Evolutionary conservation across 2,888 invertebrate genomes (phyloP).

Genomic region (Sthenelais limicola): DNA sequence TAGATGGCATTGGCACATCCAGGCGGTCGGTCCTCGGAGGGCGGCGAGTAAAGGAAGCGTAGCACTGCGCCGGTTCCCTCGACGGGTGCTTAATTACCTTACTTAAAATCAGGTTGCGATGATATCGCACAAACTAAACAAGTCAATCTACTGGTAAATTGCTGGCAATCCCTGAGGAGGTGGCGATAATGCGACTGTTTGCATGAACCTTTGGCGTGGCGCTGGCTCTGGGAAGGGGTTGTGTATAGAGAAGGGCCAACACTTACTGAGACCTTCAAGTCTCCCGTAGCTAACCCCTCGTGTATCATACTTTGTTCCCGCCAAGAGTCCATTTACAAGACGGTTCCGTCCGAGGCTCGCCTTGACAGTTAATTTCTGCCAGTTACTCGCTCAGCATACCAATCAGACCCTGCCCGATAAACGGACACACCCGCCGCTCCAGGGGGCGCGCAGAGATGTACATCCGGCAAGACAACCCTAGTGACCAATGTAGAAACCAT

Average conservation of each 20-base stretch:
- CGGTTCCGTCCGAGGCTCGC: not conserved
- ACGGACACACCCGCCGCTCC: too few relatives aligned
- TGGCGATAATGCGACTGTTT: slow-evolving; percentile 26
- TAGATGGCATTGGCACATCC: not conserved
- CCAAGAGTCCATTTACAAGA: slow-evolving; percentile 34
- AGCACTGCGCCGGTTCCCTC: slow-evolving; percentile 35
- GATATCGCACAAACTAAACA: slow-evolving; percentile 41
- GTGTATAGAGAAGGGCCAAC: not conserved
- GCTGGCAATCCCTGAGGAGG: slow-evolving; percentile 25
- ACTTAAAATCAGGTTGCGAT: slow-evolving; percentile 44
- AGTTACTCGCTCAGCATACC: too few relatives aligned
- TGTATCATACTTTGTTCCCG: slow-evolving; percentile 34
- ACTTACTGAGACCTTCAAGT: too few relatives aligned
- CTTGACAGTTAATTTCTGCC: slow-evolving; percentile 35
- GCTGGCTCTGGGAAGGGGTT: slow-evolving; percentile 8
- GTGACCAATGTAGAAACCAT: too few relatives aligned
- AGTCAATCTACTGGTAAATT: slow-evolving; percentile 45
- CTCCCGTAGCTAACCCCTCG: slow-evolving; percentile 1
- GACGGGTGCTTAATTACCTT: slow-evolving; percentile 42
- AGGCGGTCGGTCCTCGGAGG: not conserved
- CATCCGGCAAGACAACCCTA: too few relatives aligned
- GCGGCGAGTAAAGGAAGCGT: slow-evolving; percentile 15
- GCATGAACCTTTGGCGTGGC: slow-evolving; percentile 17
- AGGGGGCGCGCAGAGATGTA: too few relatives aligned
- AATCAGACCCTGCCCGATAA: too few relatives aligned